Percentiles rank a stretch among this genome's conserved stretches.
These are phyloP conservation scores for Holocentrus rufus DNA, from an alignment of 2,797 vertebrate species.

Conservation along the genomic window DNA sequence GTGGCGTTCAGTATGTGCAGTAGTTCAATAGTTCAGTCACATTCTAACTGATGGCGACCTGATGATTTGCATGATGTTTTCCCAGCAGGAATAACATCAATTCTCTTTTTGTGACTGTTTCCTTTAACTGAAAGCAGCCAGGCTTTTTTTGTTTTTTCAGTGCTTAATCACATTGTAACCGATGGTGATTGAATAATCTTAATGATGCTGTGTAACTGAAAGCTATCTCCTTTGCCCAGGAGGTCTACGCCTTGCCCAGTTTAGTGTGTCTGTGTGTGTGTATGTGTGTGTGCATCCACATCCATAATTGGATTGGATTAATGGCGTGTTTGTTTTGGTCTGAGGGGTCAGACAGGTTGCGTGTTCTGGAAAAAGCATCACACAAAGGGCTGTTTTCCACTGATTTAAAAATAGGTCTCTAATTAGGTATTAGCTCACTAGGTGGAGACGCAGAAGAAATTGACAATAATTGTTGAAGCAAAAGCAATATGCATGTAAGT, in stretches of 20 bases:
- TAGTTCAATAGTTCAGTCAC: background rate
- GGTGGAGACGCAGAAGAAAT: background rate
- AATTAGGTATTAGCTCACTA: background rate
- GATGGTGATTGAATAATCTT: slow-evolving; percentile 14
- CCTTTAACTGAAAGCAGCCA: too few relatives aligned
- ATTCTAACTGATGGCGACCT: background rate
- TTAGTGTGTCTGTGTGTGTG: slow-evolving; percentile 1
- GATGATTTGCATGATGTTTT: background rate
- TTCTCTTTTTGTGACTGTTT: background rate
- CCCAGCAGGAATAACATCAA: background rate
- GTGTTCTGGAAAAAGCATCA: slow-evolving; percentile 16
- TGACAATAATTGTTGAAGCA: background rate
- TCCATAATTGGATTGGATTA: slow-evolving; percentile 20
- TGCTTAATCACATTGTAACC: background rate
- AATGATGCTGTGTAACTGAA: background rate
- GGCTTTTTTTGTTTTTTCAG: background rate
- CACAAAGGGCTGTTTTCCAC: slow-evolving; percentile 8
- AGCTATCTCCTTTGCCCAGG: slow-evolving; percentile 6
- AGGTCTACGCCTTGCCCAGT: slow-evolving; percentile 1
- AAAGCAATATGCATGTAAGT: background rate
- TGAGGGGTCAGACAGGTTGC: slow-evolving; percentile 20
- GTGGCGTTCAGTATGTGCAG: background rate
- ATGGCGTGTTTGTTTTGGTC: slow-evolving; percentile 37
- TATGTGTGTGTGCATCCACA: background rate
- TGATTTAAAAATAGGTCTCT: slow-evolving; percentile 12